Evolutionary conservation across 2,113 vertebrate species (phyloP).

Genomic region (Columba livia): DNA sequence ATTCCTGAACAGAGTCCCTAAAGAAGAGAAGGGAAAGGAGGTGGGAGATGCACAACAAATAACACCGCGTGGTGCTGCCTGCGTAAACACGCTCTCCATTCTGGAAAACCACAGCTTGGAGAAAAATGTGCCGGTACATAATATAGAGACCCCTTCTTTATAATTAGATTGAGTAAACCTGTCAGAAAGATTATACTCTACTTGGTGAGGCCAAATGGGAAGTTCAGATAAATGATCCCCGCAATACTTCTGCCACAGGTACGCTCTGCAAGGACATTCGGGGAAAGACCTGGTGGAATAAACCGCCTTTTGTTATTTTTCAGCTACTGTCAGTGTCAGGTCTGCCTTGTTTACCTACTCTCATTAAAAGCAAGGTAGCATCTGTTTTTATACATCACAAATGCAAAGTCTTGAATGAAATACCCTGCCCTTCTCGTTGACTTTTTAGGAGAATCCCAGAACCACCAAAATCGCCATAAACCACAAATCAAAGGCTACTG

Average conservation of each 20-base stretch:
- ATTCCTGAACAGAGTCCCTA: background rate
- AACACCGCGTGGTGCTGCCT: background rate
- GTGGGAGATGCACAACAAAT: background rate
- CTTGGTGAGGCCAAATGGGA: background rate
- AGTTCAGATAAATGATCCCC: background rate
- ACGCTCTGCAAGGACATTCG: rapidly evolving
- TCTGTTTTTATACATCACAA: background rate
- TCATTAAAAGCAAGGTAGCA: background rate
- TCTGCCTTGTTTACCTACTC: background rate
- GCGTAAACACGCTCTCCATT: background rate
- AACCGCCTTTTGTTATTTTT: background rate
- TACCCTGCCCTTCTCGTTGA: background rate
- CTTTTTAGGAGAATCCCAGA: background rate
- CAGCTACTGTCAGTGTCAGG: background rate
- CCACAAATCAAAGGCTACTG: background rate
- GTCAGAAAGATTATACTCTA: background rate
- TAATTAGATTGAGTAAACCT: background rate
- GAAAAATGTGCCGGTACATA: background rate
- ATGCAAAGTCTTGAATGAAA: background rate
- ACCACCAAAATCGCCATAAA: background rate
- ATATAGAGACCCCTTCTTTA: background rate
- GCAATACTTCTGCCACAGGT: background rate
- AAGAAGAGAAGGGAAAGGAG: background rate
- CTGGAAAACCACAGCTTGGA: background rate
- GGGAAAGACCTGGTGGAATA: background rate